Evolutionary conservation across 2,797 vertebrate species (phyloP).

Genomic region (Streptopelia turtur): DNA sequence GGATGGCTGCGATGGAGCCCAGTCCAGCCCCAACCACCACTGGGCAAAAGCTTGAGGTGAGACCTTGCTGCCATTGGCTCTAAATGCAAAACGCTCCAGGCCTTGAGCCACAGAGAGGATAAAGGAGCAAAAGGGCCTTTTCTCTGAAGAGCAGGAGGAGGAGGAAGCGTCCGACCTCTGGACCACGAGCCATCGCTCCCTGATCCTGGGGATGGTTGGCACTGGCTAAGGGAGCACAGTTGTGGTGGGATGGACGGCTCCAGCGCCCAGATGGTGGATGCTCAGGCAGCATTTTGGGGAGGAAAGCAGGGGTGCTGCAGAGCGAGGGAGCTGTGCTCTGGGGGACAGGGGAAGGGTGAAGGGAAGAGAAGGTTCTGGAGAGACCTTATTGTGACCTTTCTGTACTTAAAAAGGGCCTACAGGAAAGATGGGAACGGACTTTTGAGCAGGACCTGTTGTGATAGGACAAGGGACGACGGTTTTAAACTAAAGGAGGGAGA

Average conservation of each 20-base stretch:
- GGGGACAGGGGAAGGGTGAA: not conserved
- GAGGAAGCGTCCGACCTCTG: not conserved
- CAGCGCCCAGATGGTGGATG: accelerated
- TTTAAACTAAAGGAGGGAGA: too few species aligned
- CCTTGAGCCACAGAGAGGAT: not conserved
- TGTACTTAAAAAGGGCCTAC: too few species aligned
- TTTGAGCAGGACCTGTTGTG: too few species aligned
- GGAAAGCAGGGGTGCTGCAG: not conserved
- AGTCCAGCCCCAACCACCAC: not conserved
- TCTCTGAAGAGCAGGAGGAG: not conserved
- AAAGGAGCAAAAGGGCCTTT: not conserved
- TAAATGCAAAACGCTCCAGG: not conserved
- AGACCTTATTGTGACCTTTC: too few species aligned
- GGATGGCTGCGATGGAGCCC: accelerated
- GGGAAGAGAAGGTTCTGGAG: not conserved
- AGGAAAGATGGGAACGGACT: too few species aligned
- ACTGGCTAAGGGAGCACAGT: accelerated
- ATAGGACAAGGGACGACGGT: too few species aligned
- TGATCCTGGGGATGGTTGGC: accelerated
- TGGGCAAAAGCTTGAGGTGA: not conserved
- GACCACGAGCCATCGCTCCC: not conserved
- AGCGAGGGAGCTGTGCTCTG: accelerated
- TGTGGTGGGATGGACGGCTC: accelerated
- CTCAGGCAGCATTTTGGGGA: not conserved
- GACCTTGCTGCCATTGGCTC: accelerated